Base-by-base conservation (phyloP, 2,888 invertebrate species). In the Tiphia femorata region DNA sequence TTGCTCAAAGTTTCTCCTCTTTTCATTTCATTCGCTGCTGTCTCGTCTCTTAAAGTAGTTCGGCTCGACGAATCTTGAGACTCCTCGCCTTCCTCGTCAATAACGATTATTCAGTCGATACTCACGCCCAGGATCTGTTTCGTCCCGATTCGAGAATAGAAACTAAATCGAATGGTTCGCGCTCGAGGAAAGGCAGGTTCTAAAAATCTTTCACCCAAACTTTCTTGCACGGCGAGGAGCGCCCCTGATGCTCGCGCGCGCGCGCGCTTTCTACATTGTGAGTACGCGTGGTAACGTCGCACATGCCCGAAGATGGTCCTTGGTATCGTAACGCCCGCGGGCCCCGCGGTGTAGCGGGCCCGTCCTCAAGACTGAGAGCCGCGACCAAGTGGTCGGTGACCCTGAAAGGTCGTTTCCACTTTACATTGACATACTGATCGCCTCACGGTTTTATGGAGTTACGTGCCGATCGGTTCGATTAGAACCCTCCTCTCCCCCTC, bases 361-460 rank as follows among this genome's bases (percentile, higher is more conserved):
- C 50, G 75, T 73, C 73, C 69, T 72, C 65, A 72, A 67, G 72
- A 65, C 67, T 25, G 59, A 58, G 60, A 61, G 60, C 49, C 49
- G n/a, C n/a, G n/a, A n/a, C n/a, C 25, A 46, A 40, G 62, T 75
- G 76, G 76, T 76, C 74, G 76, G 74, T 76, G 76, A 76, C 76
- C 74, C 73, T 74, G 72, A 69, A 76, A 76, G 76, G 76, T 64
- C 76, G 70, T 62, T 64, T 67, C 62, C 57, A 62, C 62, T 65
- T 69, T 63, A 57, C 66, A 71, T 70, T 71, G 61, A 71, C 68
- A 71, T 43, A 68, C 63, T 70, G 61, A 58, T 65, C 57, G 59
- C 10, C 43, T 47, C 53, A 49, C 29, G 53, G 40, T 67, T 70
- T 70, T 70, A 67, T 57, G 51, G 54, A 46, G 47, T 46, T 61